phyloP scores from a whole-genome alignment of 53 echinoderm and acorn worm genomes.

The Temnopleurus reevesii region DNA sequence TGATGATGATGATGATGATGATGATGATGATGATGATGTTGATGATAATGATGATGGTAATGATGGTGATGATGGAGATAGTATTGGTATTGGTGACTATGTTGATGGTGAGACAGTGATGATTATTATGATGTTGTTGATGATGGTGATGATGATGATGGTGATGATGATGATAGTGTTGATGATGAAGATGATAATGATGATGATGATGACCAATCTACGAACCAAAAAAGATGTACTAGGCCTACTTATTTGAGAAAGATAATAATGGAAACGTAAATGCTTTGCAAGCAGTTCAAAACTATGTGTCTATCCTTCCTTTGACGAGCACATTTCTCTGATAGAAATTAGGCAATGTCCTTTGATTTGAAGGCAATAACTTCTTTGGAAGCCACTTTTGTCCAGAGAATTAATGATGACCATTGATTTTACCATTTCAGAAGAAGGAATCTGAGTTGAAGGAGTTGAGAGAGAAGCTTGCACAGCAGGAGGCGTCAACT shows the following conservation, averaged over 20 bases:
- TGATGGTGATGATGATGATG: slow-evolving; percentile 1
- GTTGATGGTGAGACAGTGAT: not conserved
- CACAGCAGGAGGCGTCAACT: slow-evolving; percentile 71
- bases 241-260: too few species aligned
- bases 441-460: slow-evolving; percentile 74
- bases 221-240: too few species aligned
- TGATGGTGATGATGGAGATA: not conserved
- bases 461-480: slow-evolving; percentile 61
- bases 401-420: too few species aligned
- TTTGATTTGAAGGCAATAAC: too few species aligned
- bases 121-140: not conserved
- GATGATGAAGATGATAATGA: not conserved
- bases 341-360: too few species aligned
- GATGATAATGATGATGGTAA: not conserved
- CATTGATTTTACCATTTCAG: slow-evolving; percentile 25
- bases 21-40: not conserved
- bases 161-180: slow-evolving; percentile 19
- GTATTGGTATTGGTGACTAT: too few species aligned
- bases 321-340: too few species aligned
- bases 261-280: too few species aligned
- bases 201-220: too few species aligned
- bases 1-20: slow-evolving; percentile 27
- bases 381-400: too few species aligned
- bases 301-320: too few species aligned
- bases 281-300: too few species aligned